Base-by-base conservation (phyloP, 2,113 vertebrate genomes). In the Coryphaenoides rupestris region DNA sequence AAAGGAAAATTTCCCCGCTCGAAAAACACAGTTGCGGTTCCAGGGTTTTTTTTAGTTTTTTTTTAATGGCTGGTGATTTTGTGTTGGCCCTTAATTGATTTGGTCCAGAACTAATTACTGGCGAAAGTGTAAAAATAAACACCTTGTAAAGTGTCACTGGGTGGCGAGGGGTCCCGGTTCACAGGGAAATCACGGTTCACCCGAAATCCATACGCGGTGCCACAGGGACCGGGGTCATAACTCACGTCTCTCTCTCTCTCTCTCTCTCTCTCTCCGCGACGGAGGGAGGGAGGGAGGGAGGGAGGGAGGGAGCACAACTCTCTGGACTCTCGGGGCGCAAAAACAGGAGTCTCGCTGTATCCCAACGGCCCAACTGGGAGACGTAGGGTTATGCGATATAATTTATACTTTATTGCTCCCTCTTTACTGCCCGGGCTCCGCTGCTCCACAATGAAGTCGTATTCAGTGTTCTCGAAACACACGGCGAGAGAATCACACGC, bases 371-470 rank as follows among this genome's bases (percentile, higher is more conserved):
- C 85, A 85, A 70, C 28, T 72, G 87, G 89, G 87, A 89, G 80
- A 76, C 86, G 79, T 82, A 84, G 77, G 83, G 82, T 86, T 87
- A 84, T 89, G 85, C 84, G 83, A 82, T 86, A 82, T 87, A 86
- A 89, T 91, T 88, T 86, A 89, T 87, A 81, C 89, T 90, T 90
- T 89, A 89, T 84, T 77, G 84, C 83, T 87, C 83, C 86, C 81
- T 75, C 62, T n/a, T n/a, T n/a, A n/a, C 75, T 78, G 80, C 81
- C 66, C 84, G 46, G 66, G 75, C 74, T 83, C 77, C 66, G 72
- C 77, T 68, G 72, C 77, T 86, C 77, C 76, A 83, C 82, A 79
- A 86, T 85, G 79, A 85, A 89, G 82, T 82, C 88, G 83, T 40
- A 40, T 89, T 86, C 74, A 61, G 80, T 77, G 78, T 79, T 83